A percentile compares a stretch with the other conserved stretches of the same genome.
phyloP scores from a whole-genome alignment of 1,140 invertebrate genomes.

The Hypothenemus hampei region DNA sequence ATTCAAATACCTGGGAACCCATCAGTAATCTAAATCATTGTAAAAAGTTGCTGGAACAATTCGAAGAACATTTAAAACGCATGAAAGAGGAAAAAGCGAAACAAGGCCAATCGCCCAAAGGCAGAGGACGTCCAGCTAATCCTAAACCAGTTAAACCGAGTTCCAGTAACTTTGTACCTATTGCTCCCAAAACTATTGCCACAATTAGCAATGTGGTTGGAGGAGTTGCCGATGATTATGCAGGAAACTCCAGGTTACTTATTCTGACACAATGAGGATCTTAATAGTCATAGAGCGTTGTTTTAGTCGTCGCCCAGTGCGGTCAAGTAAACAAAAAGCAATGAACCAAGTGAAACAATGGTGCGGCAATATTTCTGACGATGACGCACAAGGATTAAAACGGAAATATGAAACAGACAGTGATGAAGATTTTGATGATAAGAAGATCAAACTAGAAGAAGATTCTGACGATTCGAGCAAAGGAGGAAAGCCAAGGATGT shows the following conservation, averaged over 20 bases:
- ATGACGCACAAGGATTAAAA: conserved; percentile 43
- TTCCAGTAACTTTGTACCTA: conserved; percentile 11
- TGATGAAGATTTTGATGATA: conserved; percentile 47
- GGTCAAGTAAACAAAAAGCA: conserved; percentile 74
- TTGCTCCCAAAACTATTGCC: background rate
- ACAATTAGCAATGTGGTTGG: conserved; percentile 12
- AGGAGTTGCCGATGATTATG: conserved; percentile 34
- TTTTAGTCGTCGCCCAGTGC: conserved; percentile 57
- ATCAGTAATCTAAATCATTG: conserved; percentile 66
- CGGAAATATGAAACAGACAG: conserved; percentile 44
- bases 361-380: conserved; percentile 66
- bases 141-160: conserved; percentile 2
- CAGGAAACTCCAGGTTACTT: conserved; percentile 16
- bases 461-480: conserved; percentile 42
- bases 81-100: conserved; percentile 65
- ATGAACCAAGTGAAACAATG: conserved; percentile 80
- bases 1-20: conserved; percentile 65
- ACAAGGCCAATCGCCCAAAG: conserved; percentile 45
- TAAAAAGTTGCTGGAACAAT: conserved; percentile 69
- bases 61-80: conserved; percentile 70
- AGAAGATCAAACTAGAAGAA: conserved; percentile 48
- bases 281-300: background rate
- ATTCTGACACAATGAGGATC: background rate
- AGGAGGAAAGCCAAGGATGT: conserved; percentile 3
- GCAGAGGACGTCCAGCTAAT: conserved; percentile 40